Percentiles rank a stretch among this genome's conserved stretches.
Evolutionary conservation across 1,140 invertebrate species (phyloP).

Genomic region (Pantala flavescens): DNA sequence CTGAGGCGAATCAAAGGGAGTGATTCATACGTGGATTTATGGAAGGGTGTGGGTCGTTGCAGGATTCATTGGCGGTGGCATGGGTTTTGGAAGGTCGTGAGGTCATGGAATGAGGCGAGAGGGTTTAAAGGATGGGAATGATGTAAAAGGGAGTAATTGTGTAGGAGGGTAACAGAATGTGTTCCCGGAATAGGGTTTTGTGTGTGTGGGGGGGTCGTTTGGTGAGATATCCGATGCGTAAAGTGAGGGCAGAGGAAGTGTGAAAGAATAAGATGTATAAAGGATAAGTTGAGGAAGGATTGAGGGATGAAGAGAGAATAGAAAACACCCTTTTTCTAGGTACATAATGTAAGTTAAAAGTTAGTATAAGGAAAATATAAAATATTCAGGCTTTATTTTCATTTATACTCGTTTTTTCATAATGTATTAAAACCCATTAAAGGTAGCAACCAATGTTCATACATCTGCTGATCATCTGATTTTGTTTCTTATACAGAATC

Average conservation of each 20-base stretch:
- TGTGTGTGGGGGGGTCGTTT: background rate
- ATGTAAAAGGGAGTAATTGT: constrained; percentile 6
- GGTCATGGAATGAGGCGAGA: background rate
- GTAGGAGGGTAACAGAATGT: background rate
- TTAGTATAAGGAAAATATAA: too few relatives aligned
- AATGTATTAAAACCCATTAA: too few relatives aligned
- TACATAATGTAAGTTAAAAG: too few relatives aligned
- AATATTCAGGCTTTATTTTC: too few relatives aligned
- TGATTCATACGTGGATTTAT: background rate
- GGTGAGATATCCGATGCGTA: background rate
- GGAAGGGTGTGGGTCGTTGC: background rate
- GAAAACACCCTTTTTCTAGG: background rate
- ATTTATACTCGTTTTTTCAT: too few relatives aligned
- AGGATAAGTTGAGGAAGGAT: background rate
- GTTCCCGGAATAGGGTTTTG: background rate
- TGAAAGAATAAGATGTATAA: background rate
- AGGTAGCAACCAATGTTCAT: too few relatives aligned
- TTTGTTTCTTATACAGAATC: too few relatives aligned
- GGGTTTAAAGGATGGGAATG: background rate
- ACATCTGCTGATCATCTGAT: too few relatives aligned
- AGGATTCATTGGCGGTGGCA: background rate
- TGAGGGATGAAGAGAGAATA: background rate
- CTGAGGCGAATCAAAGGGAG: too few relatives aligned
- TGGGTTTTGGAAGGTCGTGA: background rate
- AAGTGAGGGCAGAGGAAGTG: too few relatives aligned